A percentile compares a stretch with the other conserved stretches of the same genome.
phyloP scores from a whole-genome alignment of 2,888 invertebrate genomes.

The Amphipyra tragopoginis region DNA sequence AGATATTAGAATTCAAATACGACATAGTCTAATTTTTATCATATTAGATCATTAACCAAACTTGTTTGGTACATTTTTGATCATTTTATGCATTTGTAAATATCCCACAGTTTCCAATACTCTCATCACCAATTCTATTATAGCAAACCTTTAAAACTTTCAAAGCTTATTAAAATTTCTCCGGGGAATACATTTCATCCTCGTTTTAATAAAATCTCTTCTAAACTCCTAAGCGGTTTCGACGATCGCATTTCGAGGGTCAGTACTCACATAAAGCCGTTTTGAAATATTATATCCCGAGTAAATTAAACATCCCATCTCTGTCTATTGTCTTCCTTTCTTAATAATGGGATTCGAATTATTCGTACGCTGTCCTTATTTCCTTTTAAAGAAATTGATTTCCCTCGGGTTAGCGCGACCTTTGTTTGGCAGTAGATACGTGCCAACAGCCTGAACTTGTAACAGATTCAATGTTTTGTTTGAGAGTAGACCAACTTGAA shows the following conservation, averaged over 20 bases:
- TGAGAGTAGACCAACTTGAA: constrained; percentile 13
- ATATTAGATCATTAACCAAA: no score
- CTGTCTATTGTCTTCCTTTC: constrained; percentile 28
- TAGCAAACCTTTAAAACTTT: constrained; percentile 32
- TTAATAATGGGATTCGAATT: constrained; percentile 37
- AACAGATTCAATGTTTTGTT: constrained; percentile 27
- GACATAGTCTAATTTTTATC: no score
- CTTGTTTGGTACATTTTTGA: no score
- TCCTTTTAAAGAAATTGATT: constrained; percentile 45
- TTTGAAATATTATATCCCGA: constrained; percentile 41
- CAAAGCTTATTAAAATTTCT: constrained; percentile 43
- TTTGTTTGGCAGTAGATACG: constrained; percentile 9
- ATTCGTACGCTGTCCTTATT: constrained; percentile 15
- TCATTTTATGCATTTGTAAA: neutral
- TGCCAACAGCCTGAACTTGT: constrained; percentile 14
- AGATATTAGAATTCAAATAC: no score
- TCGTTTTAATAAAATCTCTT: constrained; percentile 44
- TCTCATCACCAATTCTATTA: constrained; percentile 18
- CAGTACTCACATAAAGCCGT: constrained; percentile 19
- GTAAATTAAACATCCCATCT: constrained; percentile 46
- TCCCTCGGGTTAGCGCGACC: constrained; percentile 36
- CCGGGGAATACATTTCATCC: constrained; percentile 26
- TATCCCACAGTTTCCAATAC: constrained; percentile 19
- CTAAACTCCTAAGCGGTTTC: constrained; percentile 37
- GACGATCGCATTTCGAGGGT: constrained; percentile 30